A percentile compares a stretch with the other conserved stretches of the same genome.
Evolutionary conservation across 2,113 vertebrate genomes (phyloP).

Genomic region (Ornithorhynchus anatinus): DNA sequence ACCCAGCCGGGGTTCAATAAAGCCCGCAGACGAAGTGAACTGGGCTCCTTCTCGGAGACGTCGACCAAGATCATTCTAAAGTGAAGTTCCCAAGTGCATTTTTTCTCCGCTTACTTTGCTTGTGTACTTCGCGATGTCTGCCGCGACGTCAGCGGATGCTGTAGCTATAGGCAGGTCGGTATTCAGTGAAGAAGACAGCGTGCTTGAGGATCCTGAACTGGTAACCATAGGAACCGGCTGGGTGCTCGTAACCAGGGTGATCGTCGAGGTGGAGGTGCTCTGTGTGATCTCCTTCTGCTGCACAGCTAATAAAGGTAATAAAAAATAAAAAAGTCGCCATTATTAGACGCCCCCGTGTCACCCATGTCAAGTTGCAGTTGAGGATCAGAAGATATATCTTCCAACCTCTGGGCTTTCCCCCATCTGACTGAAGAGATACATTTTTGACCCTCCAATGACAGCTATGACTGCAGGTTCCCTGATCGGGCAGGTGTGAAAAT

Average conservation of each 20-base stretch:
- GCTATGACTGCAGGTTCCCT: too few relatives aligned
- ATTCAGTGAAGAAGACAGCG: constrained; percentile 76
- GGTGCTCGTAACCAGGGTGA: constrained; percentile 90
- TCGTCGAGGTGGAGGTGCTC: constrained; percentile 84
- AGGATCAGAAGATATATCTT: not conserved
- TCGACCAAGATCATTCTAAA: too few relatives aligned
- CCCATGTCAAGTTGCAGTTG: not conserved
- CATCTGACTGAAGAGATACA: too few relatives aligned
- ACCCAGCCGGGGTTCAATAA: too few relatives aligned
- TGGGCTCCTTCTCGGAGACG: too few relatives aligned
- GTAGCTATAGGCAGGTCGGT: constrained; percentile 90
- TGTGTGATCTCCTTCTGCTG: constrained; percentile 92
- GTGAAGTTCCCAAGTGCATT: too few relatives aligned
- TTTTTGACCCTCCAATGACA: too few relatives aligned
- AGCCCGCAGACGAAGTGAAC: too few relatives aligned
- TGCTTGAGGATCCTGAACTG: constrained; percentile 77
- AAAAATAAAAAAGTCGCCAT: constrained; percentile 29
- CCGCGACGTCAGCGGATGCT: constrained; percentile 92
- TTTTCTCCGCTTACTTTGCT: constrained; percentile 82
- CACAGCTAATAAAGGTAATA: constrained; percentile 73
- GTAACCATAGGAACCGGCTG: constrained; percentile 83
- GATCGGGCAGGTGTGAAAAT: too few relatives aligned
- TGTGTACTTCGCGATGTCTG: constrained; percentile 96
- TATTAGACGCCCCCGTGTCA: rapidly evolving
- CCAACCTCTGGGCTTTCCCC: not conserved